Base-by-base conservation (phyloP, 2,113 vertebrate genomes). In the Cyanoramphus novaezelandiae region DNA sequence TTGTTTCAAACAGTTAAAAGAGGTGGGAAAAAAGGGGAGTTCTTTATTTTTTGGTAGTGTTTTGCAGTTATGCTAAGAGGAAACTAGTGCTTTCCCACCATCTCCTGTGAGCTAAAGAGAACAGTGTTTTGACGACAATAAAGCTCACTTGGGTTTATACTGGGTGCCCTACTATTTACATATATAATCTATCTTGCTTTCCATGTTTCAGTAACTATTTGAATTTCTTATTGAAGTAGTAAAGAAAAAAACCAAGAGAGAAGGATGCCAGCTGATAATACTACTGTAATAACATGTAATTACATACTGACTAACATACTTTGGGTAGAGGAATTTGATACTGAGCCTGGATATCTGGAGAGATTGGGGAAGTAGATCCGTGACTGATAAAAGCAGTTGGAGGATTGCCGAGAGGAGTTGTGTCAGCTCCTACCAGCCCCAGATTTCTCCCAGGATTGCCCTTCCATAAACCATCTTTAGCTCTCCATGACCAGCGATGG, bases 221-320 rank as follows among this genome's bases (percentile, higher is more conserved):
- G 82, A 93, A 82, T 93, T 94, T 95, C 92, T 96, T 95, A 95
- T 88, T 94, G 82, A 89, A 87, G 72, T 72, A 89, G 75, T 92
- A 82, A 86, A 82, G 78, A 55, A 95, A 72, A 47, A 90, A 90
- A 75, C 17, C 2, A 85, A 50, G 86, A 82, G 75, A 81, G 83
- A 92, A 55, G 43, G 80, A 80, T 0, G 18, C 80, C 82, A 91
- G 25, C 82, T 95, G 91, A 93, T 96, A 93, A 46, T 74, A 49
- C 31, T 59, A 12, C 44, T 64, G 59, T 65, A 91, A 89, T 95
- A 94, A 74, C 37, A 12, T 63, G 41, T 87, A 82, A 89, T 95
- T 93, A 65, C 65, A 16, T 62, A 67, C 65, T 84, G 74, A n/a
- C 47, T 88, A 69, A n/a, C 65, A 24, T 76, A 53, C 62, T 96